These are phyloP conservation scores for Polydrusus pterygomalis DNA, from an alignment of 2,888 invertebrate species.

Conservation along the genomic window DNA sequence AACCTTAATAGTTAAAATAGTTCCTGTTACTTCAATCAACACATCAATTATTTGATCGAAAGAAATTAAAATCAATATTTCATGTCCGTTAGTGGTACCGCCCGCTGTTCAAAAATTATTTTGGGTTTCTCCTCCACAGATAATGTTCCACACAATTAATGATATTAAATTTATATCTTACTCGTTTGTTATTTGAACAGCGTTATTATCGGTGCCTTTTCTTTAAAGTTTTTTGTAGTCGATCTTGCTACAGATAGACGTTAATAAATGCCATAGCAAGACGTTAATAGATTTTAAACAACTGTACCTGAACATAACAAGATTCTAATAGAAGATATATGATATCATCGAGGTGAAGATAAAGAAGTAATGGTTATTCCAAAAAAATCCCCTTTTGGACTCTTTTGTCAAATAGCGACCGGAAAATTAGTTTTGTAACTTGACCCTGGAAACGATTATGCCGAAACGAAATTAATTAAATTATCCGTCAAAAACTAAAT, in stretches of 20 bases:
- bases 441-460: too few species aligned
- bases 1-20: too few species aligned
- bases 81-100: conserved; percentile 38
- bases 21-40: neutral
- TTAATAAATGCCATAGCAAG: conserved; percentile 8
- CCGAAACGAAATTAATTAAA: too few species aligned
- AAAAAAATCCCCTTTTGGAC: too few species aligned
- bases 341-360: too few species aligned
- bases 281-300: conserved; percentile 26
- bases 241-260: conserved; percentile 16
- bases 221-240: conserved; percentile 10
- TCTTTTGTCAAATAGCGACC: too few species aligned
- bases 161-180: conserved; percentile 51
- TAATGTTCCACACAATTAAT: conserved; percentile 44
- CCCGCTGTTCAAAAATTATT: conserved; percentile 43
- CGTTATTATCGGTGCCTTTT: conserved; percentile 33
- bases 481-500: too few species aligned
- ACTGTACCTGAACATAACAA: neutral
- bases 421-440: too few species aligned
- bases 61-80: conserved; percentile 52
- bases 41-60: conserved; percentile 28
- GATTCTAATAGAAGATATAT: too few species aligned
- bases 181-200: conserved; percentile 40
- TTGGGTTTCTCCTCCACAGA: conserved; percentile 32
- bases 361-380: too few species aligned